Conservation (phyloP, 92 coral and sea anemone species). For the Scolanthus callimorphus region DNA sequence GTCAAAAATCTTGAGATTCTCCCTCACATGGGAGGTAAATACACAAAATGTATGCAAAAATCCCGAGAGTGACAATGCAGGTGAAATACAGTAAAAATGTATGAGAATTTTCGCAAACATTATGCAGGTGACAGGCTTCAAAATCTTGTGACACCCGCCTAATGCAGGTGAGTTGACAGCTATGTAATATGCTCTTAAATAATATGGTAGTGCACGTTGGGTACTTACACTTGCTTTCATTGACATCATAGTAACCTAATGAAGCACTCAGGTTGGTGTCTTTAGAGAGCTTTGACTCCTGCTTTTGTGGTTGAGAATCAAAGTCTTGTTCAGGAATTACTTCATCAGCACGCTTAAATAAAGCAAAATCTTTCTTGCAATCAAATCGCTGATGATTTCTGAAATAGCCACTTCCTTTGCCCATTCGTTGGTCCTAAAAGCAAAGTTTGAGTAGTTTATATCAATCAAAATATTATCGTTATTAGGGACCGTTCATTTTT, state of each 20-base stretch:
- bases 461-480: too few species aligned
- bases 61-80: too few species aligned
- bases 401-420: conserved; percentile 65
- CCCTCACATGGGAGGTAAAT: too few species aligned
- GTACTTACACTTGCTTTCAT: conserved; percentile 1
- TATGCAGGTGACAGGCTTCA: too few species aligned
- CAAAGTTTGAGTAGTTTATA: too few species aligned
- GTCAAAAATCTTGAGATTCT: too few species aligned
- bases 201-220: too few species aligned
- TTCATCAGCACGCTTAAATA: conserved; percentile 32
- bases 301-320: conserved; percentile 7
- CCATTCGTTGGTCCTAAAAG: conserved; percentile 44
- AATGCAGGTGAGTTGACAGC: too few species aligned
- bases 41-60: too few species aligned
- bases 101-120: not conserved
- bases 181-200: too few species aligned
- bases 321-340: conserved; percentile 60
- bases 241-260: conserved; percentile 12
- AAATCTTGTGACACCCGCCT: too few species aligned
- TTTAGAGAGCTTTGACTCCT: not conserved
- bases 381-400: conserved; percentile 36
- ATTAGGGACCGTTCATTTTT: too few species aligned
- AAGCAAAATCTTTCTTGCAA: conserved; percentile 46
- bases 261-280: conserved; percentile 5
- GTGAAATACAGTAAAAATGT: not conserved